These are phyloP conservation scores for Lasaia peninsularis DNA, from an alignment of 1,140 invertebrate genomes.

Conservation along the genomic window DNA sequence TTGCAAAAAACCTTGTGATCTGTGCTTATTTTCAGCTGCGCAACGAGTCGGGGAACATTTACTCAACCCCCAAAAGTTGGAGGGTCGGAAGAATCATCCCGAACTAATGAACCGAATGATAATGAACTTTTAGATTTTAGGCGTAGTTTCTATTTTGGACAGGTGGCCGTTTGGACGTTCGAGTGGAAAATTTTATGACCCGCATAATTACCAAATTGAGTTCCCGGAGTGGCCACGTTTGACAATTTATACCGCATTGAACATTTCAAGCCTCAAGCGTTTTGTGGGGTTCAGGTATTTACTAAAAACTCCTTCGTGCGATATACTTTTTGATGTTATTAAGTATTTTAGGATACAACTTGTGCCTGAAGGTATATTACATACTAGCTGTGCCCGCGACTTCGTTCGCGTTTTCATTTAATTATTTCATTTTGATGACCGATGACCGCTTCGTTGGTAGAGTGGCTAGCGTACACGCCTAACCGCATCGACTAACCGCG, in stretches of 20 bases:
- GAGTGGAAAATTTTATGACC: slow-evolving; percentile 30
- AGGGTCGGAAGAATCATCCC: slow-evolving; percentile 41
- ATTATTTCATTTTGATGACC: too few relatives aligned
- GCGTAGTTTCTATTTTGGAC: slow-evolving; percentile 27
- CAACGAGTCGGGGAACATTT: slow-evolving; percentile 25
- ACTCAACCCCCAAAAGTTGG: slow-evolving; percentile 29
- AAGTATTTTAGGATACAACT: too few relatives aligned
- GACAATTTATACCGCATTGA: slow-evolving; percentile 13
- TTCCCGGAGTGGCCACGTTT: slow-evolving; percentile 16
- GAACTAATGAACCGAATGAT: slow-evolving; percentile 53
- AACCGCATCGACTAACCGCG: too few relatives aligned
- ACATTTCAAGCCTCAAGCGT: slow-evolving; percentile 3
- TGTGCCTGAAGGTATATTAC: too few relatives aligned
- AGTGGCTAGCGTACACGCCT: too few relatives aligned
- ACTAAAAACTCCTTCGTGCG: too few relatives aligned
- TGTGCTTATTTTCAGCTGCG: slow-evolving; percentile 39
- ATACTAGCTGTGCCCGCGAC: too few relatives aligned
- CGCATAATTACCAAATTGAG: slow-evolving; percentile 24
- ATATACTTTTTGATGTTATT: too few relatives aligned
- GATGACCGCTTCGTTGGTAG: too few relatives aligned
- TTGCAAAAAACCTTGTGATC: slow-evolving; percentile 31
- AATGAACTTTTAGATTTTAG: slow-evolving; percentile 53
- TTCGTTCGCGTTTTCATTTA: too few relatives aligned
- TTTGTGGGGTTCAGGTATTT: not conserved
- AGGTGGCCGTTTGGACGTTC: slow-evolving; percentile 15